These are phyloP conservation scores for Thamnophis sirtalis DNA, from an alignment of 2,113 vertebrate genomes.

Conservation along the genomic window DNA sequence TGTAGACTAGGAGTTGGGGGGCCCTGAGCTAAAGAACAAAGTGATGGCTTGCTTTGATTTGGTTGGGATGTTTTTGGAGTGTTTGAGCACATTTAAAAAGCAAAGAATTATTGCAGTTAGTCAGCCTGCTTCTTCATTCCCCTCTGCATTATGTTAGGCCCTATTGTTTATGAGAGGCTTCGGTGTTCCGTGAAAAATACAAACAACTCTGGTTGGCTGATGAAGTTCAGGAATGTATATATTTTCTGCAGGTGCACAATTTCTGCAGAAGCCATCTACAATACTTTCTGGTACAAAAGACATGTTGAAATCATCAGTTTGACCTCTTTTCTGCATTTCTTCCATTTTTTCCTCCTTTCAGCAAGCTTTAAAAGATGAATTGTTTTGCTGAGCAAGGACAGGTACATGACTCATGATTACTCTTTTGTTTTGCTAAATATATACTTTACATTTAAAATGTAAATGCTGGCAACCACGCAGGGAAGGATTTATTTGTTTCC, in stretches of 20 bases:
- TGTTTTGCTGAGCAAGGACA: neutral
- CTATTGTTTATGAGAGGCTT: neutral
- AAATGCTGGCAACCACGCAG: neutral
- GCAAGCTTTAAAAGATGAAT: neutral
- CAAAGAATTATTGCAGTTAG: neutral
- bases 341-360: neutral
- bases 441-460: neutral
- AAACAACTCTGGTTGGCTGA: neutral
- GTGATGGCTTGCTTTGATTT: neutral
- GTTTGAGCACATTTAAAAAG: neutral
- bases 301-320: neutral
- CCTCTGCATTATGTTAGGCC: neutral
- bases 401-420: neutral
- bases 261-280: neutral
- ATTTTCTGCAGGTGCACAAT: neutral
- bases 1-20: accelerated
- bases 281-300: neutral
- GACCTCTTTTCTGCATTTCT: neutral
- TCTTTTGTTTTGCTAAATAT: neutral
- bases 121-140: neutral
- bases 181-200: neutral
- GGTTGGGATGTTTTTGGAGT: neutral
- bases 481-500: neutral
- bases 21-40: neutral
- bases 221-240: neutral